Evolutionary conservation across 2,797 vertebrate genomes (phyloP), one percentile per base, ranked within the genome.

Genomic region (Poeciliopsis presidionis): DNA sequence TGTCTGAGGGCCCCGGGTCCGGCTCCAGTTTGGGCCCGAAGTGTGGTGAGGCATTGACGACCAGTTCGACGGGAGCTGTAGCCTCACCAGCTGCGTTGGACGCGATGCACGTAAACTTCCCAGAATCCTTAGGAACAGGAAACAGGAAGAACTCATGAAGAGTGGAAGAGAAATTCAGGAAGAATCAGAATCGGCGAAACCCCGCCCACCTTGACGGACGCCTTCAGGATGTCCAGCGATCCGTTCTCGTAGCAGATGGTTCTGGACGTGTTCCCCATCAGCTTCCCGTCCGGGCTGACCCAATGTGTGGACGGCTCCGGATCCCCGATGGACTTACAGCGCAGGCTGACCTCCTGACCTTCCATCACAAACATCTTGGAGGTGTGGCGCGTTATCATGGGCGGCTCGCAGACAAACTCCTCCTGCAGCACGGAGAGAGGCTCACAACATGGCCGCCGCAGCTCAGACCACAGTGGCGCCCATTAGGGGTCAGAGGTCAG

Each of bases 41-140:
- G 90, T 96, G 96, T 0, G 96, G 96, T 0, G 96, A 97, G 0
- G 97, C 96, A 47, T 95, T 95, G 39, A 99, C 96, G 0, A 96
- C 94, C 22, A 99, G 84, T 76, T 98, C 97, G 0, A 98, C 97
- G 0, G 96, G 95, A 0, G 97, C 97, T 0, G 97, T 98, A 4
- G 97, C 96, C 73, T 98, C 98, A 0, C 98, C 98, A 0, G 98
- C 98, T 0, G 98, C 97, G 0, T 99, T 99, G 0, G 98, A 98
- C 0, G 97, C 97, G 1, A 99, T 98, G 78, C 98, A 99, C 0
- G 97, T 98, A 73, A 98, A 99, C 11, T 93, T 95, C 0, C 98
- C 98, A 0, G 96, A 96, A 2, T 99, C 98, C 94, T 94, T 2
- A 0, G 79, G 61, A 63, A 16, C 6, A 0, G 0, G 14, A 25